phyloP scores from a whole-genome alignment of 2,888 invertebrate genomes.

The Protonemura montana region DNA sequence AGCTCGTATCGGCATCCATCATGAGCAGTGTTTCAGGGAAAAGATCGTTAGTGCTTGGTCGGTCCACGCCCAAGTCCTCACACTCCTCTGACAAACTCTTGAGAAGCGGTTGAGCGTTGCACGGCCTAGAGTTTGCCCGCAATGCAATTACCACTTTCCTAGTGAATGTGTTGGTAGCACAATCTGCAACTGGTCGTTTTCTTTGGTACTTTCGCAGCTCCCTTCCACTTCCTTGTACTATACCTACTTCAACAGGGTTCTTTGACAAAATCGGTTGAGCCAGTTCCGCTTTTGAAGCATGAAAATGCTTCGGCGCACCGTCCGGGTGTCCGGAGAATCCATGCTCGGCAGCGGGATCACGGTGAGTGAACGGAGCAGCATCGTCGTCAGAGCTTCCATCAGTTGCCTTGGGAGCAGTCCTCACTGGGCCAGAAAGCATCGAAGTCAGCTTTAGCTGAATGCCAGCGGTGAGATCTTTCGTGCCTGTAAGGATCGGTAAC shows the following conservation, averaged over 20 bases:
- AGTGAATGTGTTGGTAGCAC: neutral
- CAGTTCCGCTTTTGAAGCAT: neutral
- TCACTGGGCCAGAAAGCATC: neutral
- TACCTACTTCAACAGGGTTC: neutral
- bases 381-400: constrained; percentile 20
- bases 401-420: neutral
- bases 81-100: constrained; percentile 81
- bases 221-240: no score
- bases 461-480: no score
- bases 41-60: constrained; percentile 79
- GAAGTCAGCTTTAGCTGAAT: neutral
- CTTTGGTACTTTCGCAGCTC: neutral
- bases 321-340: neutral
- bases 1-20: constrained; percentile 69
- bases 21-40: constrained; percentile 80
- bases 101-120: constrained; percentile 60
- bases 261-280: neutral
- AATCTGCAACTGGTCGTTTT: neutral
- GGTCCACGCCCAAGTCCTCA: constrained; percentile 80
- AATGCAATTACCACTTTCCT: neutral
- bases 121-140: neutral
- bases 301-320: neutral
- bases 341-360: neutral
- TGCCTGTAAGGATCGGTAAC: no score
- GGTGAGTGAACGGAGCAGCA: neutral